Evolutionary conservation across 2,797 vertebrate genomes (phyloP).

Genomic region (Naso thynnoides): DNA sequence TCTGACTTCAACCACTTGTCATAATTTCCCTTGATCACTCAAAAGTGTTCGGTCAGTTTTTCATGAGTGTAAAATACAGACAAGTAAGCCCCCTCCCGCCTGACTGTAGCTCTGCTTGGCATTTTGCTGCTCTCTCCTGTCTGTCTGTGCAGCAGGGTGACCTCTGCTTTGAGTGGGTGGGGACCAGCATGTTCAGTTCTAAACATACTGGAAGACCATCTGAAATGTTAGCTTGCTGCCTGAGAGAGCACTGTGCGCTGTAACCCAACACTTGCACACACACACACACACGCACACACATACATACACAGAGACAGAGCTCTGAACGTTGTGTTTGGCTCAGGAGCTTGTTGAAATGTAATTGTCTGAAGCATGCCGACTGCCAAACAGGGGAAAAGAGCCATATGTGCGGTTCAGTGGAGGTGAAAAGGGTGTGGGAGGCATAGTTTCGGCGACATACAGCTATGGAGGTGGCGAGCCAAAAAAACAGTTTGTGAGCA

Average conservation of each 20-base stretch:
- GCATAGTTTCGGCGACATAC: conserved; percentile 27
- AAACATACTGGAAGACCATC: conserved; percentile 70
- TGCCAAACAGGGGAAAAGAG: conserved; percentile 35
- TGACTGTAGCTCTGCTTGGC: conserved; percentile 39
- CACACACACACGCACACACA: conserved; percentile 8
- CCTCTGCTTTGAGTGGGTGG: conserved; percentile 71
- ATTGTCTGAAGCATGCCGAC: conserved; percentile 51
- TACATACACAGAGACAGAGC: neutral
- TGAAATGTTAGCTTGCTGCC: conserved; percentile 66
- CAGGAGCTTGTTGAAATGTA: conserved; percentile 43
- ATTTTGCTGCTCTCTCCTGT: conserved; percentile 43
- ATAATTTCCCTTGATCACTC: conserved; percentile 26
- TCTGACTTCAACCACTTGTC: conserved; percentile 18
- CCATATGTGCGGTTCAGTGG: conserved; percentile 32
- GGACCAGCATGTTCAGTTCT: conserved; percentile 61
- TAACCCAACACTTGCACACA: conserved; percentile 54
- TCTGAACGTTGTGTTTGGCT: conserved; percentile 40
- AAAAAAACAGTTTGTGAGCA: conserved; percentile 26
- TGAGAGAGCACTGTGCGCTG: conserved; percentile 51
- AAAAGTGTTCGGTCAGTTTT: conserved; percentile 16
- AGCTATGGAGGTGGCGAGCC: conserved; percentile 13
- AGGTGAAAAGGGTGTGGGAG: conserved; percentile 43
- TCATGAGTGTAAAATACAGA: conserved; percentile 17
- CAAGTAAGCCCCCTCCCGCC: neutral
- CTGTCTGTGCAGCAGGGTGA: conserved; percentile 59